Conservation (phyloP, 2,888 invertebrate genomes). For the Meiosimyza decipiens region DNA sequence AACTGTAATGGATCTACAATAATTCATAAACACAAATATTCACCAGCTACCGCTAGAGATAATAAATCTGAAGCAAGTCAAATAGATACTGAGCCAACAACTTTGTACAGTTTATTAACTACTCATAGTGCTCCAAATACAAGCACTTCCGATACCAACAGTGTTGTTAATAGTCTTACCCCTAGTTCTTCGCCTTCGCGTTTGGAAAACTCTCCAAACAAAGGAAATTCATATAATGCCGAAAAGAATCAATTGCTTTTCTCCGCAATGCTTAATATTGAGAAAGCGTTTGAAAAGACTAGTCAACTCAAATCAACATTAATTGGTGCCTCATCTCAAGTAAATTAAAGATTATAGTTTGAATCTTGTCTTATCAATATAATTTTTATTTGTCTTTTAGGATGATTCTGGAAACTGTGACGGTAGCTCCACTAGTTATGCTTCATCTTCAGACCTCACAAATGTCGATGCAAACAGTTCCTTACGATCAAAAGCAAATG, state of each 20-base stretch:
- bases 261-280: constrained; percentile 57
- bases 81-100: background rate
- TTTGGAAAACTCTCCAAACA: constrained; percentile 30
- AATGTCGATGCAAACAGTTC: constrained; percentile 52
- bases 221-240: constrained; percentile 41
- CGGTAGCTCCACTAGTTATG: constrained; percentile 53
- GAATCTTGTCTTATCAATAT: background rate
- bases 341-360: background rate
- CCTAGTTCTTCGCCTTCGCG: constrained; percentile 34
- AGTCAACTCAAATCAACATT: constrained; percentile 45
- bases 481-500: constrained; percentile 45
- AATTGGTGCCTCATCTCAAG: constrained; percentile 33
- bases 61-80: background rate
- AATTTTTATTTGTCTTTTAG: constrained; percentile 40
- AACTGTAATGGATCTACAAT: background rate
- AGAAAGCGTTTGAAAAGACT: constrained; percentile 57
- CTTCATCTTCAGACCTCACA: constrained; percentile 58
- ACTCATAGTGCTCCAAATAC: background rate
- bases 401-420: constrained; percentile 64
- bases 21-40: constrained; percentile 5
- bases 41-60: background rate
- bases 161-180: background rate
- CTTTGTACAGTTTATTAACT: background rate
- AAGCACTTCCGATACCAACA: background rate
- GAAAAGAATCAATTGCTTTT: constrained; percentile 53